A percentile compares a stretch with the other conserved stretches of the same genome.
phyloP scores from a whole-genome alignment of 2,113 vertebrate species.

The Anser cygnoides region DNA sequence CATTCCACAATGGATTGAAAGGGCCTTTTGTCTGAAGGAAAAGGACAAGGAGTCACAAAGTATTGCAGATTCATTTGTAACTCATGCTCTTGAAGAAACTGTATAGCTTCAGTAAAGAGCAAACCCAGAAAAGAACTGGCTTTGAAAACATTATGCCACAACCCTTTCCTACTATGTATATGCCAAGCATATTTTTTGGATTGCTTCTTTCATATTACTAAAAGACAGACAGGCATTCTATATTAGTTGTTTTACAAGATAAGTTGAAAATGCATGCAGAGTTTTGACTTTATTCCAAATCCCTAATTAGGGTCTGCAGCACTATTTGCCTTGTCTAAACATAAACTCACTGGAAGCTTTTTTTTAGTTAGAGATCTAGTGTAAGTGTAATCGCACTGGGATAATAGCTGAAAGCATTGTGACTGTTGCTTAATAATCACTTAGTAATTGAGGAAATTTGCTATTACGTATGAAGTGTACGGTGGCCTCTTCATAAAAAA shows the following conservation, averaged over 20 bases:
- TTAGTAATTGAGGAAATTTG: background rate
- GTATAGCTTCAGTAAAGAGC: slow-evolving; percentile 38
- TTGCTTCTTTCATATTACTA: background rate
- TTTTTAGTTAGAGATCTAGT: slow-evolving; percentile 18
- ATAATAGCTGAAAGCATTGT: background rate
- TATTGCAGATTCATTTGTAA: slow-evolving; percentile 21
- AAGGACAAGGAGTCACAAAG: slow-evolving; percentile 60
- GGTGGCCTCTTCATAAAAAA: background rate
- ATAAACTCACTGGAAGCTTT: slow-evolving; percentile 50
- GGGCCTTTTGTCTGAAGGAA: slow-evolving; percentile 31
- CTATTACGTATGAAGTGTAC: background rate
- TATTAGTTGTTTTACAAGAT: slow-evolving; percentile 23
- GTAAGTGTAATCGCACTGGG: slow-evolving; percentile 8
- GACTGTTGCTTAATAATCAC: background rate
- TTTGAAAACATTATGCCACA: slow-evolving; percentile 31
- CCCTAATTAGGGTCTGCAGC: slow-evolving; percentile 41
- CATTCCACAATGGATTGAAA: slow-evolving; percentile 25
- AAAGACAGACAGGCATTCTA: slow-evolving; percentile 19
- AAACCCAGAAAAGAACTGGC: slow-evolving; percentile 38
- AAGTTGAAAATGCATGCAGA: slow-evolving; percentile 47
- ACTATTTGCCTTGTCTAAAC: slow-evolving; percentile 49
- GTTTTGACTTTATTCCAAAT: slow-evolving; percentile 64
- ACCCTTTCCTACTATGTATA: slow-evolving; percentile 2
- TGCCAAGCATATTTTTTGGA: slow-evolving; percentile 30
- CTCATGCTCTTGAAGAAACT: slow-evolving; percentile 43